Percentiles rank a stretch among this genome's conserved stretches.
Conservation (phyloP, 2,888 invertebrate genomes). For the Tipula vernalis region DNA sequence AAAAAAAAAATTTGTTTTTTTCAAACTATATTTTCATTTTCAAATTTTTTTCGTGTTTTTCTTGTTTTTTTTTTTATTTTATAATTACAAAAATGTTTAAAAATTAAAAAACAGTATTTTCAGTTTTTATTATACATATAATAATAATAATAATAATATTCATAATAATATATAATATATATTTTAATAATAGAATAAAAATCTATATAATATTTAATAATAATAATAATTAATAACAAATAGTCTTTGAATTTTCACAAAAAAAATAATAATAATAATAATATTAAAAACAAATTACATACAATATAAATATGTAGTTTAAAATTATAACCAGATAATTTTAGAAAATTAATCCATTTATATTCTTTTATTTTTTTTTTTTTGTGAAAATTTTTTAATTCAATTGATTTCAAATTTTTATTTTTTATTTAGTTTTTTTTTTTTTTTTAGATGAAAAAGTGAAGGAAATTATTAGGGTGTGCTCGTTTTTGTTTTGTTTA, state of each 20-base stretch:
- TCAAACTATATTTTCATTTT: not conserved
- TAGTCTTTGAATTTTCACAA: constrained; percentile 4
- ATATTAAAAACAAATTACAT: not conserved
- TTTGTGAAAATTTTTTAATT: not conserved
- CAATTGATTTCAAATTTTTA: not conserved
- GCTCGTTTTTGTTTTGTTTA: not conserved
- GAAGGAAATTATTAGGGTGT: constrained; percentile 4
- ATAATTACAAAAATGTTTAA: not conserved
- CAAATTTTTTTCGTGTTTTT: not conserved
- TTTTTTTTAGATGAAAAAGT: not conserved
- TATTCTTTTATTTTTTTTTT: not conserved
- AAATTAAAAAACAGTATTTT: not conserved
- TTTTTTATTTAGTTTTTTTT: no score
- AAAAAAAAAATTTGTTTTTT: not conserved
- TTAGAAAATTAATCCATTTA: not conserved
- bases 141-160: not conserved
- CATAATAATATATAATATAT: not conserved
- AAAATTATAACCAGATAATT: not conserved
- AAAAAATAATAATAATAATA: not conserved
- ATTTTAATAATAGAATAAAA: constrained; percentile 4
- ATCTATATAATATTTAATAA: constrained; percentile 4
- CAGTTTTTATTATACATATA: constrained; percentile 4
- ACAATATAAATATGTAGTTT: not conserved
- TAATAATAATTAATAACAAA: constrained; percentile 4
- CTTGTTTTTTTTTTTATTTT: not conserved